Conservation (phyloP, 2,797 vertebrate species). For the Crocidura indochinensis region DNA sequence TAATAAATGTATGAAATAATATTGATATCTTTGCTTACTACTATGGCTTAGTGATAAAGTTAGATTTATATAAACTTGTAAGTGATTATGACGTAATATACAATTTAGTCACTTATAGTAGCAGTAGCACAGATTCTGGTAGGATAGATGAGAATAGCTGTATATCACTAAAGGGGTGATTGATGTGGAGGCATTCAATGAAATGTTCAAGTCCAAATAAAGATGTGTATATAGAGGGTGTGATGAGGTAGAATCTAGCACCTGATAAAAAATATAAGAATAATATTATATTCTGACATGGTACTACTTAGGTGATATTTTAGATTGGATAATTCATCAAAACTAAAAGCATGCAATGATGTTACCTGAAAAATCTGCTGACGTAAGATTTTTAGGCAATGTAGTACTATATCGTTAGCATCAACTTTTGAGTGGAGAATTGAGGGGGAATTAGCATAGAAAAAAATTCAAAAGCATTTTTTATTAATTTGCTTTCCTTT, state of each 20-base stretch:
- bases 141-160: background rate
- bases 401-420: background rate
- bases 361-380: background rate
- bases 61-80: too few relatives aligned
- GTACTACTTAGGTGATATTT: too few relatives aligned
- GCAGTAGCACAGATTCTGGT: background rate
- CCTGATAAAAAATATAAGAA: background rate
- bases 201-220: background rate
- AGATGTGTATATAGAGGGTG: background rate
- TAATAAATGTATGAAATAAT: background rate
- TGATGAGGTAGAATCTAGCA: too few relatives aligned
- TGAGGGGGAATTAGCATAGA: background rate
- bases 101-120: background rate
- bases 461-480: background rate
- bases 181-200: too few relatives aligned
- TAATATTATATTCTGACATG: too few relatives aligned
- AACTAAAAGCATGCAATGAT: background rate
- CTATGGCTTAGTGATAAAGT: too few relatives aligned
- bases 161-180: background rate
- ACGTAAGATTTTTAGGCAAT: rapidly evolving
- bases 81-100: too few relatives aligned
- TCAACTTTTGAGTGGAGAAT: rapidly evolving
- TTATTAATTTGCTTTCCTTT: background rate
- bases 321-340: background rate
- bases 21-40: background rate